Percentiles rank a stretch among this genome's conserved stretches.
These are phyloP conservation scores for Crenichthys baileyi DNA, from an alignment of 2,797 vertebrate genomes.

Conservation along the genomic window DNA sequence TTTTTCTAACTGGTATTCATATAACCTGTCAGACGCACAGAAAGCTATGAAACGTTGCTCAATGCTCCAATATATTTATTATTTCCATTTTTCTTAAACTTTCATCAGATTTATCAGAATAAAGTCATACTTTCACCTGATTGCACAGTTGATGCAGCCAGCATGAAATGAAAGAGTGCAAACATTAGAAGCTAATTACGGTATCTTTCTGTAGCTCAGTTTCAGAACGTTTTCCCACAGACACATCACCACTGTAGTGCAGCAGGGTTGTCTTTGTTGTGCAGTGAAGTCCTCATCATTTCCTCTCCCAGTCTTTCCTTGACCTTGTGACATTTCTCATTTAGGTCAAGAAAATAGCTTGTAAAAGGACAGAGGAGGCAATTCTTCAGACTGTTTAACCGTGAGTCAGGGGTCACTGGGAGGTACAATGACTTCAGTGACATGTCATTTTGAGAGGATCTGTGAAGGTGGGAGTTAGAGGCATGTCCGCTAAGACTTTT, in stretches of 20 bases:
- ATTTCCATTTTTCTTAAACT: background rate
- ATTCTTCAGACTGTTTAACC: background rate
- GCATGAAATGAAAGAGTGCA: background rate
- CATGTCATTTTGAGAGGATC: background rate
- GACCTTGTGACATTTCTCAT: constrained; percentile 2
- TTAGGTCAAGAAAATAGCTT: constrained; percentile 5
- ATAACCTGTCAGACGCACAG: background rate
- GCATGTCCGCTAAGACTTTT: background rate
- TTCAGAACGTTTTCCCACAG: background rate
- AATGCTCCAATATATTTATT: background rate
- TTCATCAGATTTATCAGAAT: background rate
- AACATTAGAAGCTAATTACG: background rate
- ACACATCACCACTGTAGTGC: background rate
- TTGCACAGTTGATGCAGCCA: background rate
- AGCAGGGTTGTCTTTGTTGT: background rate
- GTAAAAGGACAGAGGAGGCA: background rate
- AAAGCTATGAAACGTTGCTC: background rate
- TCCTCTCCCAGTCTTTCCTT: background rate
- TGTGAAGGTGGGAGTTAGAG: constrained; percentile 5
- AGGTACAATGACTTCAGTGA: background rate
- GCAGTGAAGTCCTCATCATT: background rate
- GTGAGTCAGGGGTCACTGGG: background rate
- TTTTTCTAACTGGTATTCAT: background rate
- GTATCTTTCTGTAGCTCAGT: background rate
- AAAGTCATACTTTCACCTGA: background rate